Evolutionary conservation across 2,888 invertebrate genomes (phyloP), one percentile per base, ranked within the genome.

Genomic region (Thysanoteuthis rhombus): DNA sequence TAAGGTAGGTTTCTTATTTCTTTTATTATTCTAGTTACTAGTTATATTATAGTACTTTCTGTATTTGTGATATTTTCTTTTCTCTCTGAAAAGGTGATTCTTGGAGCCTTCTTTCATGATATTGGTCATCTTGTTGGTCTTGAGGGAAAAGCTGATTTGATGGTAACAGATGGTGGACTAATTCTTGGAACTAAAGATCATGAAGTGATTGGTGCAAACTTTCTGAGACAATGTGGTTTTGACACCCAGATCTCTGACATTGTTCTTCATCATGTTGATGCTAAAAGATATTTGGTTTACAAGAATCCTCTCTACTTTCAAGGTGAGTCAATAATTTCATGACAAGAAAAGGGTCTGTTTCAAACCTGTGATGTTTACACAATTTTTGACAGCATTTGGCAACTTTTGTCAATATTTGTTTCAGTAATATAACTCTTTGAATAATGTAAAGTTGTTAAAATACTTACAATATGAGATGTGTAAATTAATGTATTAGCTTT

Each of bases 41-140:
- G n/a, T n/a, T n/a, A n/a, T n/a, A n/a, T n/a, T n/a, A n/a, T n/a
- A n/a, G n/a, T n/a, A n/a, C n/a, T n/a, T n/a, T n/a, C n/a, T n/a
- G n/a, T n/a, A n/a, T n/a, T n/a, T n/a, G n/a, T n/a, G n/a, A n/a
- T n/a, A n/a, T n/a, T n/a, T n/a, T n/a, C 16, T n/a, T 39, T 93
- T 25, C 19, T 94, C 45, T 89, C 25, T 39, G 93, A 93, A 12
- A 75, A 96, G 95, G 94, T 95, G 4, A 94, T 95, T 36, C 32
- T 96, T 19, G 96, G 95, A 25, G 95, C 96, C 8, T 95, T 96
- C 90, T 94, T 96, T 25, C 96, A 96, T 93, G 96, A 96, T 93
- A 95, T 96, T 93, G 96, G 96, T 19, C 96, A 96, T 94, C 94
- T 96, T 42, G 92, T 95, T 36, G 95, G 95, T 10, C 75, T 94